Evolutionary conservation across 1,140 invertebrate genomes (phyloP), one percentile per base, ranked within the genome.

Genomic region (Zophobas morio): DNA sequence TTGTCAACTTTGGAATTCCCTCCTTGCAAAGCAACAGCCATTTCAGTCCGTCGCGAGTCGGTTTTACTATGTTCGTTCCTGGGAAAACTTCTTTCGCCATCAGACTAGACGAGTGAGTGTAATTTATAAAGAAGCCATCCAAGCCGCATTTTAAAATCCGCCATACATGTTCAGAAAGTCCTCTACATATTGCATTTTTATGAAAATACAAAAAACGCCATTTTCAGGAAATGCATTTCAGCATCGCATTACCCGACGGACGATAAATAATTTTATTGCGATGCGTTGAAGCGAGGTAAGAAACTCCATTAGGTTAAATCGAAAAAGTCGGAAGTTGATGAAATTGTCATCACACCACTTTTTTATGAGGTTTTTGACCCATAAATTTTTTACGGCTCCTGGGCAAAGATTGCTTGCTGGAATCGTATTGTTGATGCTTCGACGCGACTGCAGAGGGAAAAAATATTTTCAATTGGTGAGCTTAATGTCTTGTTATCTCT

Each of bases 121-220:
- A 66, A 66, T 66, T 66, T 66, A 42, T 57, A 37, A 60, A 60
- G 35, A 60, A 60, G 1, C 37, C 56, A 60, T 60, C 32, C 37
- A 4, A 63, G 36, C 6, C 39, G 36, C 57, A 36, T 63, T 63
- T 56, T 39, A 39, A 36, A 39, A 37, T 63, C 57, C 5, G 6
- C 20, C n/a, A 20, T 51, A 51, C 49, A 51, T 51, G n/a, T 51
- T 51, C 4, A 51, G 49, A 51, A 51, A 5, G n/a, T 51, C 42
- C 20, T 35, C 36, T 63, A 63, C 35, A 63, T 63, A 63, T 63
- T 36, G 35, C 57, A 63, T 6, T 63, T 37, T 63, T 8, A 66
- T 42, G 60, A 66, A 40, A 66, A 66, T 66, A 39, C 39, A 66
- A 37, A 36, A 63, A 39, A 63, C 57, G 20, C 49, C 20, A 51